Base-by-base conservation (phyloP, 2,797 vertebrate species). In the Octomys mimax region DNA sequence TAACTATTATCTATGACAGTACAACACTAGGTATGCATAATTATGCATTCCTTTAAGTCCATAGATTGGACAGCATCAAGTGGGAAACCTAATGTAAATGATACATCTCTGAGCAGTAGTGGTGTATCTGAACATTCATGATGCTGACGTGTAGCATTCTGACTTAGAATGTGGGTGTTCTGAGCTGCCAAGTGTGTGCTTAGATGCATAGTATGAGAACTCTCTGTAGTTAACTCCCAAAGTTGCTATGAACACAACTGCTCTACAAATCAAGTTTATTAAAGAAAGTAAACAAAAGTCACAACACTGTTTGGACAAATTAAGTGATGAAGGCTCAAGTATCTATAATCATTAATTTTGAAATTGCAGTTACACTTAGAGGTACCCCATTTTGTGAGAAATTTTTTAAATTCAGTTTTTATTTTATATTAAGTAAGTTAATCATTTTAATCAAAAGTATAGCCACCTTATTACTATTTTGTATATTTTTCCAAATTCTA, bases 121-220 rank as follows among this genome's bases (percentile, higher is more conserved):
- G 16, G 33, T 28, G 49, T 26, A 6, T 42, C 12, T 26, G 42
- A 42, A 13, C 6, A 5, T 73, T 73, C 22, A 42, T 42, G 22
- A 42, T 42, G 22, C 2, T 73, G 42, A 42, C 11, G 2, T 73
- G 71, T 6, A 73, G 22, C 11, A 13, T 11, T 73, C 11, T 73
- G 39, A 3, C 14, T 49, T 77, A 49, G 31, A 49, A 39, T 19
- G 4, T 39, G 22, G n/a, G 12, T 31, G 8, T 11, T 33, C 10
- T 21, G 5, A n/a, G 24, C 12, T 36, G n/a, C 7, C 42, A 42
- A 18, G 7, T 9, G 2, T n/a, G 6, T 39, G 9, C 52, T 28
- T 22, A 39, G 5, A 54, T 13, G 28, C 28, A 6, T 0, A 0
- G 26, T 6, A 12, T 10, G 1, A 3, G 54, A 28, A 61, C 26